These are phyloP conservation scores for Platygyra sinensis DNA, from an alignment of 64 coral and sea anemone genomes.

Conservation along the genomic window DNA sequence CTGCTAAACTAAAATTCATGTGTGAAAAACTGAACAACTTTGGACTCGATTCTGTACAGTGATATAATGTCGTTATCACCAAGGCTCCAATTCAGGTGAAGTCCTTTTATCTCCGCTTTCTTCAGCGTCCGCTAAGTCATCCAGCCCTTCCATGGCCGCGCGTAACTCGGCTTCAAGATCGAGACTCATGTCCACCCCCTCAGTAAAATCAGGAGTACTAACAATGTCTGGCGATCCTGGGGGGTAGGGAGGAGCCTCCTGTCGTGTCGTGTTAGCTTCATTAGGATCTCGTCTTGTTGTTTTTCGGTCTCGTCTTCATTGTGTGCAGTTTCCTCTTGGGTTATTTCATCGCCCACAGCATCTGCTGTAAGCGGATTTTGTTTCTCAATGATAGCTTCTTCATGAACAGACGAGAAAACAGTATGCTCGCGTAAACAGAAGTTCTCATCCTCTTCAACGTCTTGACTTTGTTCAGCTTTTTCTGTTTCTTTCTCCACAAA, in stretches of 20 bases:
- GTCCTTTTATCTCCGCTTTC: neutral
- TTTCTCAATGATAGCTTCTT: neutral
- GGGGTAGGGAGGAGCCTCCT: slow-evolving; percentile 27
- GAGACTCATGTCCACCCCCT: slow-evolving; percentile 73
- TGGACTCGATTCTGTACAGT: too few relatives aligned
- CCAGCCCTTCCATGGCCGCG: slow-evolving; percentile 75
- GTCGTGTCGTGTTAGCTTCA: neutral
- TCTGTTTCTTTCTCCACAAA: neutral
- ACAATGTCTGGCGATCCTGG: slow-evolving; percentile 67
- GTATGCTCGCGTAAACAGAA: neutral
- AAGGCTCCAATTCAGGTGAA: slow-evolving; percentile 38
- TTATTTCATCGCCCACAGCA: neutral
- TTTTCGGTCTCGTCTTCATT: neutral
- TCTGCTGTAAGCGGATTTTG: neutral
- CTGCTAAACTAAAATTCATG: neutral
- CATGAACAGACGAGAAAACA: neutral
- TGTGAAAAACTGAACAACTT: too few relatives aligned
- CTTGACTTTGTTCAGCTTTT: neutral
- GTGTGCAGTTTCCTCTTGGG: neutral
- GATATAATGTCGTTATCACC: neutral
- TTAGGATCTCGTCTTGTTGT: neutral
- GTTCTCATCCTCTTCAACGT: neutral
- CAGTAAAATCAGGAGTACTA: slow-evolving; percentile 74
- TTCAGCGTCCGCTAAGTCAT: slow-evolving; percentile 57
- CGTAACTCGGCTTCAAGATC: slow-evolving; percentile 70